phyloP scores from a whole-genome alignment of 2,113 vertebrate genomes.

The Picathartes gymnocephalus region DNA sequence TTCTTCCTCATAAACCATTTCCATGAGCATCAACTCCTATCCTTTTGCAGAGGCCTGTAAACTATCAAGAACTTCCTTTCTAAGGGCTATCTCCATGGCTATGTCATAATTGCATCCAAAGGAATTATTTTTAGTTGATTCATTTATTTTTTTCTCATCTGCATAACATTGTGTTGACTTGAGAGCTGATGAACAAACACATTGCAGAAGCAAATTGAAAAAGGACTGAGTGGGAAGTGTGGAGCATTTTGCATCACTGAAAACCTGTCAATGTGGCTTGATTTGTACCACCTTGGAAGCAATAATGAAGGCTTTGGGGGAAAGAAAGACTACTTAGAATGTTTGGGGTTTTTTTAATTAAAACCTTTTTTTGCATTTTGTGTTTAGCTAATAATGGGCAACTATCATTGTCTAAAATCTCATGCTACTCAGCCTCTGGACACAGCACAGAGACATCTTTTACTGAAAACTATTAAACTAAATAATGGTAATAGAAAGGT shows the following conservation, averaged over 20 bases:
- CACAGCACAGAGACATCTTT: not conserved
- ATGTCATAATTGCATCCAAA: not conserved
- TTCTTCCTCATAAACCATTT: not conserved
- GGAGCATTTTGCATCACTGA: not conserved
- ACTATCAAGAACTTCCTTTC: not conserved
- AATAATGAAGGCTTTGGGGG: not conserved
- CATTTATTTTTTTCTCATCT: not conserved
- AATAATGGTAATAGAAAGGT: not conserved
- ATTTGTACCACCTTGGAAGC: not conserved
- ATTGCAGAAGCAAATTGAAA: not conserved
- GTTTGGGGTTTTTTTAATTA: not conserved
- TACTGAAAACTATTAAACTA: not conserved
- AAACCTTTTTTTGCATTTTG: rapidly evolving
- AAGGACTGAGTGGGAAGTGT: not conserved
- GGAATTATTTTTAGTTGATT: not conserved
- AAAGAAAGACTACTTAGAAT: not conserved
- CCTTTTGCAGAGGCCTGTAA: not conserved
- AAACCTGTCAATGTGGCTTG: not conserved
- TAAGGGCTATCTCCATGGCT: not conserved
- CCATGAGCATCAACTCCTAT: not conserved
- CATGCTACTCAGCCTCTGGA: not conserved
- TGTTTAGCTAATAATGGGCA: not conserved
- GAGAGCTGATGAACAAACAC: not conserved
- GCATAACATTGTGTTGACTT: not conserved
- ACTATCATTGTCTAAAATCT: not conserved